Evolutionary conservation across 1,140 invertebrate genomes (phyloP).

Genomic region (Gonatopus flavifemur): DNA sequence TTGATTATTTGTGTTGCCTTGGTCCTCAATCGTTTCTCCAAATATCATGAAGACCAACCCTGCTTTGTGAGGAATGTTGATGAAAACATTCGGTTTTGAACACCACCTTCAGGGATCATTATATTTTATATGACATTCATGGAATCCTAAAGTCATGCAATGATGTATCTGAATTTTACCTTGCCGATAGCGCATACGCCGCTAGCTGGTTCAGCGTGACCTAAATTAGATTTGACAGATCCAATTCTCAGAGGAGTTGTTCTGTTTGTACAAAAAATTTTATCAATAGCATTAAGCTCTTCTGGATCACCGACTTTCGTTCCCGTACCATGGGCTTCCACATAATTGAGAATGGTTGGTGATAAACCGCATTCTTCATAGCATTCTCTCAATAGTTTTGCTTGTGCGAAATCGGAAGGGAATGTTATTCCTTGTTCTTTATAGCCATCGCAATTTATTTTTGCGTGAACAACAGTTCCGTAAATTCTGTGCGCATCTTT

Average conservation of each 20-base stretch:
- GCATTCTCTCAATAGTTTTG: constrained; percentile 1
- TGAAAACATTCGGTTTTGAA: too few relatives aligned
- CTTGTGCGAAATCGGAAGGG: constrained; percentile 8
- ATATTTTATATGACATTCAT: too few relatives aligned
- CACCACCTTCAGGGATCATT: too few relatives aligned
- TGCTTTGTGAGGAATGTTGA: too few relatives aligned
- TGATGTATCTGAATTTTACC: too few relatives aligned
- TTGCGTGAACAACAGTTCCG: constrained; percentile 62
- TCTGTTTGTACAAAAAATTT: constrained; percentile 74
- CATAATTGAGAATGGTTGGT: constrained; percentile 13
- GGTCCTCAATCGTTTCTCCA: too few relatives aligned
- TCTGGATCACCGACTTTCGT: constrained; percentile 77
- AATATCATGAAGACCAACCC: too few relatives aligned
- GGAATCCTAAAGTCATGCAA: too few relatives aligned
- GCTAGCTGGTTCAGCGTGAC: constrained; percentile 73
- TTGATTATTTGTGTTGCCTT: too few relatives aligned
- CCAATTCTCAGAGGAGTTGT: constrained; percentile 68
- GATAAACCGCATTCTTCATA: constrained; percentile 10
- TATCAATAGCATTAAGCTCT: constrained; percentile 77
- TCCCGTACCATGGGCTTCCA: constrained; percentile 40
- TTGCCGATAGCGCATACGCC: constrained; percentile 65
- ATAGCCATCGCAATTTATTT: constrained; percentile 64
- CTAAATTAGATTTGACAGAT: constrained; percentile 76
- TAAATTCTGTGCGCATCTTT: constrained; percentile 62
- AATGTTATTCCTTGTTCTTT: constrained; percentile 63